Evolutionary conservation across 2,797 vertebrate genomes (phyloP), one percentile per base, ranked within the genome.

Genomic region (Sebastes elongatus): DNA sequence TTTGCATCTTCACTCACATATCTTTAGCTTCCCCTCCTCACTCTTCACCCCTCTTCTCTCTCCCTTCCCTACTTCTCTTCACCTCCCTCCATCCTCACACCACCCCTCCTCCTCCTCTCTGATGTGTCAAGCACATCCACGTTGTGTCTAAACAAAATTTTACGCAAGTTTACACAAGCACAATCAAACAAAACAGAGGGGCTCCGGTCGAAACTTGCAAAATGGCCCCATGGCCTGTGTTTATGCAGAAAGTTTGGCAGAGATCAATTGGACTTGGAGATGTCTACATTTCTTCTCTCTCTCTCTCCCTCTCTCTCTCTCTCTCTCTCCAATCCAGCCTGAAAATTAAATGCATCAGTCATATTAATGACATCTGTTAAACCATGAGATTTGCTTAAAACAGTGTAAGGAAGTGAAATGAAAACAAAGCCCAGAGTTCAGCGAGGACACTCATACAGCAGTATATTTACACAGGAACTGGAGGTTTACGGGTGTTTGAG

Each of bases 121-220:
- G 67, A 84, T 88, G 78, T 90, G 79, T 89, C 86, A 83, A 73
- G 84, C 86, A 86, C 82, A 89, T 85, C 86, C 77, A 69, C 65
- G 76, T 80, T 84, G 73, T 76, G 81, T 94, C 92, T 88, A 93
- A 92, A 93, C 92, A 80, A 91, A 74, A 73, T 78, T 90, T 91
- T 92, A 89, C 69, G 67, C 68, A 83, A 86, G 89, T 94, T 93
- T 93, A 93, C 88, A 93, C 83, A 90, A 92, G 86, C 59, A 33
- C 80, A 81, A 90, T 90, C 85, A 88, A 91, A 89, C 89, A 89
- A 78, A 92, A 88, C 89, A 90, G 84, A 91, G 73, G 59, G 57
- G 62, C 76, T 85, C 82, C 10, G 70, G 88, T 75, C 86, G 74
- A 82, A 91, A 92, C 89, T 91, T 80, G 82, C 82, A 74, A 83